A percentile compares a stretch with the other conserved stretches of the same genome.
phyloP scores from a whole-genome alignment of 2,113 vertebrate genomes.

The Columba livia region DNA sequence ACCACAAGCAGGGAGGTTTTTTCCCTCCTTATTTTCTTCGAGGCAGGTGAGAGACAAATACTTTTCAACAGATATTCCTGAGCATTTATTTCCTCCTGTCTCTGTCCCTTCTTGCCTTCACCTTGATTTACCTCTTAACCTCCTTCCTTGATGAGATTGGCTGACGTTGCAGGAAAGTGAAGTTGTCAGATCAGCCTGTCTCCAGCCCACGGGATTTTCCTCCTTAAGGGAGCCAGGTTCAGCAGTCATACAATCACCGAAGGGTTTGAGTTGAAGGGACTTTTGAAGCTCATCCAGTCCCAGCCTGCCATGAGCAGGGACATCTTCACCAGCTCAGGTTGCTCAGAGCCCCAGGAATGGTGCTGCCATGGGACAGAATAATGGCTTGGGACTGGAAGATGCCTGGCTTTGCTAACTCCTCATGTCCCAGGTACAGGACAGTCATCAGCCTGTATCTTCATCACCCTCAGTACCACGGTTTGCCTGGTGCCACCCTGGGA shows the following conservation, averaged over 20 bases:
- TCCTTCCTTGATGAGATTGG: conserved; percentile 29
- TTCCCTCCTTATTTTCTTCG: not conserved
- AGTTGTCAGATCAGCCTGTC: not conserved
- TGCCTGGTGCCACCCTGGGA: not conserved
- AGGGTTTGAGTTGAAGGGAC: no score
- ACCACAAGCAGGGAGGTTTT: not conserved
- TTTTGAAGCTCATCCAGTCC: no score
- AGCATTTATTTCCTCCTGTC: not conserved
- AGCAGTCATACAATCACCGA: not conserved
- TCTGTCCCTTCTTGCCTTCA: conserved; percentile 45
- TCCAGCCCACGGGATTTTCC: not conserved
- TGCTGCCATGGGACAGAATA: not conserved
- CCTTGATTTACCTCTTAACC: conserved; percentile 11
- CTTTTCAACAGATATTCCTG: not conserved
- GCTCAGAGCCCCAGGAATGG: not conserved
- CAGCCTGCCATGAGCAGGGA: no score
- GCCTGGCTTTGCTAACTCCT: not conserved
- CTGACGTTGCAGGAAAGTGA: not conserved
- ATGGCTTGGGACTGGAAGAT: not conserved
- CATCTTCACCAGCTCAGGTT: no score
- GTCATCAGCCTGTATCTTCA: not conserved
- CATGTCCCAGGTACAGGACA: fast-evolving
- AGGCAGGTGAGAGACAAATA: not conserved
- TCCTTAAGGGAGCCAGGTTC: not conserved
- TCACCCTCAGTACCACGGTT: fast-evolving